phyloP scores from a whole-genome alignment of 1,140 invertebrate genomes.

The Gerris buenoi region DNA sequence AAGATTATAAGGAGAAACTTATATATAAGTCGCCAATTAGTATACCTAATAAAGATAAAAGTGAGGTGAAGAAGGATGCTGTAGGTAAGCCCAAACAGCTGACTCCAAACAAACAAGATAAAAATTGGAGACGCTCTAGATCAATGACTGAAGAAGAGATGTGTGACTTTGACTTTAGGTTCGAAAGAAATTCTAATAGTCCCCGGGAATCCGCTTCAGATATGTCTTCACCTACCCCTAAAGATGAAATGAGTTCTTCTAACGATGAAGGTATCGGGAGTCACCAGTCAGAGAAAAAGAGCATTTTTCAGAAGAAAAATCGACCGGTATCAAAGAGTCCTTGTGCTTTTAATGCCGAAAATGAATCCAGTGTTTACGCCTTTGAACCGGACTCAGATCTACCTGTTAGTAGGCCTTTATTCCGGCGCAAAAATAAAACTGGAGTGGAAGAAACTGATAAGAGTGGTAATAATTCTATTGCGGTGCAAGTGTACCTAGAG shows the following conservation, averaged over 20 bases:
- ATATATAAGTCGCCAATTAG: background rate
- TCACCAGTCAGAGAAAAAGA: slow-evolving; percentile 10
- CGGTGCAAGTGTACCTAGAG: slow-evolving; percentile 38
- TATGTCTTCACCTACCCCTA: slow-evolving; percentile 15
- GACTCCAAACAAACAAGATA: slow-evolving; percentile 4
- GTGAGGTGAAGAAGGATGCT: slow-evolving; percentile 16
- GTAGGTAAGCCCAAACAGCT: background rate
- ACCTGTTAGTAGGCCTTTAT: slow-evolving; percentile 38
- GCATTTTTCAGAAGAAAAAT: slow-evolving; percentile 23
- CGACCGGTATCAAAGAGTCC: slow-evolving; percentile 34
- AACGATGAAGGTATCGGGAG: slow-evolving; percentile 17
- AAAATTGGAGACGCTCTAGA: slow-evolving; percentile 6
- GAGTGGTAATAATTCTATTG: slow-evolving; percentile 35
- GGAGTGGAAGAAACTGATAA: slow-evolving; percentile 17
- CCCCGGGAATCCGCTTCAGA: slow-evolving; percentile 14
- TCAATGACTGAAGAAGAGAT: slow-evolving; percentile 18
- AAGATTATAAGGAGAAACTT: slow-evolving; percentile 18
- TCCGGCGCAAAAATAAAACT: slow-evolving; percentile 26
- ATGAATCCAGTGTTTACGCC: slow-evolving; percentile 53
- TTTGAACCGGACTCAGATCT: slow-evolving; percentile 47
- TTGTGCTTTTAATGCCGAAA: slow-evolving; percentile 48
- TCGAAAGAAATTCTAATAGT: slow-evolving; percentile 11
- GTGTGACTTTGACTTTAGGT: slow-evolving; percentile 16
- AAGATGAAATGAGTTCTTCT: slow-evolving; percentile 20
- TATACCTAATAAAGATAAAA: slow-evolving; percentile 5